Evolutionary conservation across 2,888 invertebrate genomes (phyloP).

Genomic region (Hipparchia semele): DNA sequence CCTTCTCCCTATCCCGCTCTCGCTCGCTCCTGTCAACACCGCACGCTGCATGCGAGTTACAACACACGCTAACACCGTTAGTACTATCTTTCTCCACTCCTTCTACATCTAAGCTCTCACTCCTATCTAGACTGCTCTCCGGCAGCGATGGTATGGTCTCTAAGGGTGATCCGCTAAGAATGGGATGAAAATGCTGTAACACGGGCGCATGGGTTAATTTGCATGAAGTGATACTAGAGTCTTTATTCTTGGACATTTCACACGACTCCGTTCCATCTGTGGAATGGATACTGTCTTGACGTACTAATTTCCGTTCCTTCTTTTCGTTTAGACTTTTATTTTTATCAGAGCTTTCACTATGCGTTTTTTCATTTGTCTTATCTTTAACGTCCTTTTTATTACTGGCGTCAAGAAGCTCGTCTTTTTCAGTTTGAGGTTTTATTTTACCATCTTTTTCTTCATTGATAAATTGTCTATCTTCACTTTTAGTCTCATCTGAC

Average conservation of each 20-base stretch:
- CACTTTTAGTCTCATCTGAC: constrained; percentile 47
- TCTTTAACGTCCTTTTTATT: constrained; percentile 48
- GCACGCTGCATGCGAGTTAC: constrained; percentile 82
- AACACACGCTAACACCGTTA: constrained; percentile 80
- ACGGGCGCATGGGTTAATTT: constrained; percentile 59
- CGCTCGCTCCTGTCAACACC: constrained; percentile 72
- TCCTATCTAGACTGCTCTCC: constrained; percentile 63
- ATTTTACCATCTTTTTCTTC: background rate
- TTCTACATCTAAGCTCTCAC: constrained; percentile 64
- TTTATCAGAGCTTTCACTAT: constrained; percentile 30
- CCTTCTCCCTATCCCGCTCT: constrained; percentile 59
- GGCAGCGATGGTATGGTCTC: constrained; percentile 76
- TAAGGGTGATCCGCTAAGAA: constrained; percentile 65
- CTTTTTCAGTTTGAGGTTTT: background rate
- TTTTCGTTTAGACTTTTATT: constrained; percentile 36
- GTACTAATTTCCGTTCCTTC: constrained; percentile 55
- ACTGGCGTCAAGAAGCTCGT: constrained; percentile 54
- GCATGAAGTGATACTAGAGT: constrained; percentile 54
- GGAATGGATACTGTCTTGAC: constrained; percentile 72
- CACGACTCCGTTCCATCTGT: constrained; percentile 47
- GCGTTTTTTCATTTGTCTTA: constrained; percentile 43
- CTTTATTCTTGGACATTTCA: constrained; percentile 67
- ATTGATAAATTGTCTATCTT: background rate
- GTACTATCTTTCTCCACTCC: constrained; percentile 53
- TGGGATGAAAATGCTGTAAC: constrained; percentile 67